phyloP scores from a whole-genome alignment of 2,113 vertebrate genomes.

The Ictalurus punctatus region DNA sequence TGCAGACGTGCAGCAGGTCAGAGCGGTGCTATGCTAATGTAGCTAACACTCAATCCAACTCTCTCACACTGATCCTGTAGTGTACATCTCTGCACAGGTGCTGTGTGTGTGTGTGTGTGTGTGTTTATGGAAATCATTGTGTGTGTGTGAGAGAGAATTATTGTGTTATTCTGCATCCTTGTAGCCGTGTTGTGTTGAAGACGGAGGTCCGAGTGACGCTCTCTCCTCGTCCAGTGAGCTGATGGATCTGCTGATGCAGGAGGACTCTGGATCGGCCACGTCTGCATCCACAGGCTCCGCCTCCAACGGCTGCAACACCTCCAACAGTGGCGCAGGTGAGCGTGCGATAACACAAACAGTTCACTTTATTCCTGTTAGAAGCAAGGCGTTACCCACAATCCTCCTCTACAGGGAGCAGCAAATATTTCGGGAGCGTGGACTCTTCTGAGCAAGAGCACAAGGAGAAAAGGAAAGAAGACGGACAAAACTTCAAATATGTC shows the following conservation, averaged over 20 bases:
- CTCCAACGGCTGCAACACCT: constrained; percentile 77
- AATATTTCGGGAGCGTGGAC: constrained; percentile 88
- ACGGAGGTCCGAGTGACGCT: constrained; percentile 70
- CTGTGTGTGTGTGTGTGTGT: background rate
- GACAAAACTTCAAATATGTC: constrained; percentile 74
- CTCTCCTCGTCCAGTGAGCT: constrained; percentile 84
- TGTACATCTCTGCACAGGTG: background rate
- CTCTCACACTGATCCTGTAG: background rate
- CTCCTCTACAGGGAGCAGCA: constrained; percentile 79
- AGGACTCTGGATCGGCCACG: constrained; percentile 84
- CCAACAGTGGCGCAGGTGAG: constrained; percentile 83
- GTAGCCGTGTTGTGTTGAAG: constrained; percentile 62
- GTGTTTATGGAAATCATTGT: background rate
- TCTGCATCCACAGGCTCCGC: constrained; percentile 78
- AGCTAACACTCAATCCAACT: background rate
- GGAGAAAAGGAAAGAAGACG: constrained; percentile 58
- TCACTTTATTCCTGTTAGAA: no score
- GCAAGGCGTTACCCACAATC: background rate
- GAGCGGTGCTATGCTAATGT: constrained; percentile 35
- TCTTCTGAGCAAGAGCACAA: constrained; percentile 83
- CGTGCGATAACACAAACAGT: background rate
- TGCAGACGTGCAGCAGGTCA: constrained; percentile 69
- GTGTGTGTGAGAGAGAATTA: background rate
- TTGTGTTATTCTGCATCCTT: constrained; percentile 1
- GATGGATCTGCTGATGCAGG: constrained; percentile 82